A percentile compares a stretch with the other conserved stretches of the same genome.
phyloP scores from a whole-genome alignment of 2,113 vertebrate genomes.

The Lynx canadensis region DNA sequence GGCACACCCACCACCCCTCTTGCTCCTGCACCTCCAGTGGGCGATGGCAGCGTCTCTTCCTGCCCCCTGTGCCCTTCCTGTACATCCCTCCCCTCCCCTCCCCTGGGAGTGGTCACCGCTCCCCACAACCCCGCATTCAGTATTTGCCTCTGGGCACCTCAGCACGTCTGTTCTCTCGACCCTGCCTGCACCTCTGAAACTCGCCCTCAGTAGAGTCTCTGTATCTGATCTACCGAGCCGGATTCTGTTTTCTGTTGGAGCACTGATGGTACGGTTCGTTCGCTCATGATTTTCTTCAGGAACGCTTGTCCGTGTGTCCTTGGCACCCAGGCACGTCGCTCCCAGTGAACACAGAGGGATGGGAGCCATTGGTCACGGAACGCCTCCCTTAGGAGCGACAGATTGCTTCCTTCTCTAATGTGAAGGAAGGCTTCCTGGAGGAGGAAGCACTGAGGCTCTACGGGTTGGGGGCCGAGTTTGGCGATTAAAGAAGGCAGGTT shows the following conservation, averaged over 20 bases:
- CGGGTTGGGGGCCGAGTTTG: neutral
- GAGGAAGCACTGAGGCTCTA: neutral
- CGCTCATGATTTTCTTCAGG: neutral
- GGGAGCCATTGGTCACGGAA: neutral
- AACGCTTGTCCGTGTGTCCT: neutral
- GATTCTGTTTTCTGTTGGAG: neutral
- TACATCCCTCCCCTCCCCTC: fast-evolving
- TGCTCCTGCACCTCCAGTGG: neutral
- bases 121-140: neutral
- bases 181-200: neutral
- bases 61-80: neutral
- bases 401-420: neutral
- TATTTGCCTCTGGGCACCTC: neutral
- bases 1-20: too few relatives aligned
- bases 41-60: neutral
- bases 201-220: neutral
- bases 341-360: neutral
- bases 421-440: neutral
- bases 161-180: neutral
- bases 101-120: fast-evolving
- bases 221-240: fast-evolving
- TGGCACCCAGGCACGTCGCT: neutral
- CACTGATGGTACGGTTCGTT: neutral
- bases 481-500: neutral
- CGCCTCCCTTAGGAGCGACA: neutral